Base-by-base conservation (phyloP, 2,797 vertebrate genomes). In the Pelochelys cantorii region DNA sequence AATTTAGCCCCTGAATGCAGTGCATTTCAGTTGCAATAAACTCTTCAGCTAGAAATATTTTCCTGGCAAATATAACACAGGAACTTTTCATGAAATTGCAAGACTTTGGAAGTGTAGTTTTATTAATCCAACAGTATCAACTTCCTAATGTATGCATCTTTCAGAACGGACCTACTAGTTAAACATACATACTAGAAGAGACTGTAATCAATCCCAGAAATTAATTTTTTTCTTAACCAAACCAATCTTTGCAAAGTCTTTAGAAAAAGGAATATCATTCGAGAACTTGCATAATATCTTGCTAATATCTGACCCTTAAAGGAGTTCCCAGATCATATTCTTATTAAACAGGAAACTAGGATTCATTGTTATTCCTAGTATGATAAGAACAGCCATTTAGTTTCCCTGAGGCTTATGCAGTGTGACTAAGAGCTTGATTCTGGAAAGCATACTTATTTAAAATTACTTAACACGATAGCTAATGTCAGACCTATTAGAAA, bases 111-210 rank as follows among this genome's bases (percentile, higher is more conserved):
- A 95, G 87, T 90, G 86, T 88, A 23, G 55, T 97, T 95, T 71
- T 94, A 88, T 57, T 95, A 93, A 86, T 91, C 92, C 94, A 96
- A 91, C 78, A 79, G 80, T 95, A 95, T 92, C 88, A 80, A 91
- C 92, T 95, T 48, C 42, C 42, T 48, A 48, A 48, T 48, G 8
- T 91, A 95, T 84, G 84, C 80, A 83, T 90, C 90, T 90, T 88
- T 95, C 81, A 81, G 88, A 81, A 94, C 52, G 90, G 88, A 96
- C 79, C 77, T 90, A 91, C 88, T 93, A 86, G 81, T 95, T 96
- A 88, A 86, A 83, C 3, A 0, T 93, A 90, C 75, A 81, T 92
- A 42, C 93, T 86, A 93, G 55, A 89, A 42, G 37, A 85, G 92
- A 87, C 8, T 60, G 18, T 92, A 95, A 96, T 94, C 88, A 93